Base-by-base conservation (phyloP, 2,797 vertebrate species). In the Chromis chromis region DNA sequence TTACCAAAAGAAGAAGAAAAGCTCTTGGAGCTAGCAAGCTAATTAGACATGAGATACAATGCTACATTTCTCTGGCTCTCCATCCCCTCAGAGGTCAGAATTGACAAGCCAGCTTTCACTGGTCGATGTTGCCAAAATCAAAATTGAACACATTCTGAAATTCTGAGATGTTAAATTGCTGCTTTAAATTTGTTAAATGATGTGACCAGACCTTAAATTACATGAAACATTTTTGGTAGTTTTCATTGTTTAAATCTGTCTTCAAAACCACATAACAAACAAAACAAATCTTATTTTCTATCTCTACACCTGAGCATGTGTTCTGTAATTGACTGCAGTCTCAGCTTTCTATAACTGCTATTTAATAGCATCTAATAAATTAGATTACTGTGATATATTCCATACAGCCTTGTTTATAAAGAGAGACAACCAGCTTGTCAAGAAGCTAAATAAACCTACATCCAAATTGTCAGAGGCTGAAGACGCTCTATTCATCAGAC, bases 391-490 rank as follows among this genome's bases (percentile, higher is more conserved):
- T 76, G 68, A 87, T 79, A 22, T 74, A 69, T 84, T 95, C 92
- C 94, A 93, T 14, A 22, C 91, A 91, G 92, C 94, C 95, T 94
- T 92, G 92, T 96, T 96, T 95, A 78, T 79, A 94, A 92, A 93
- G 94, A 93, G 94, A 95, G 96, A 96, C 95, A 96, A 95, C 95
- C 94, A 93, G 93, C 94, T 92, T 92, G 96, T 96, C 96, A 95
- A 93, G 95, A 94, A 94, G 94, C 94, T 94, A 95, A 97, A 96
- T 96, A 96, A 96, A 96, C 95, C 91, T 92, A 76, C 81, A 92
- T 95, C 93, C 89, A 58, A 55, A 77, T 57, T 82, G 82, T 91
- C 85, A 83, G 61, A 62, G 1, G 28, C 93, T 91, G 93, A 93
- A 95, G 70, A 77, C n/a, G 93, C 95, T 94, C 95, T 95, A 95